Evolutionary conservation across 2,797 vertebrate species (phyloP).

Genomic region (Anabacerthia variegaticeps): DNA sequence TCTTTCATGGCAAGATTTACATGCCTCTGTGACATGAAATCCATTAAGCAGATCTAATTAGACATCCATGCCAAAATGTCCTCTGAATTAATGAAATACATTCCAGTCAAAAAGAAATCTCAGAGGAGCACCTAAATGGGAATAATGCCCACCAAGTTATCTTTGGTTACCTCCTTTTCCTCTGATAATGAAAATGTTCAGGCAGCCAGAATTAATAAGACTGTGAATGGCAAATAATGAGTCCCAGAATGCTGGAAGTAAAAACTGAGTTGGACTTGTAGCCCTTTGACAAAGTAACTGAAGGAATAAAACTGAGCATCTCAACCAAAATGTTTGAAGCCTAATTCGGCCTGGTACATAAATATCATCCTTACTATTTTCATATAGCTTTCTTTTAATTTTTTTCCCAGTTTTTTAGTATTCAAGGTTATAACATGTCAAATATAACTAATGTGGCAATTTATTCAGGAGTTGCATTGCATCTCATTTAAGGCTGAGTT

Average conservation of each 20-base stretch:
- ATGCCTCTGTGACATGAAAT: slow-evolving; percentile 46
- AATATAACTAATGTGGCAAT: slow-evolving; percentile 9
- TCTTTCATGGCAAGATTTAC: slow-evolving; percentile 55
- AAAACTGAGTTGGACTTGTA: background rate
- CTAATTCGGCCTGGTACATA: background rate
- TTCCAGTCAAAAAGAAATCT: slow-evolving; percentile 40
- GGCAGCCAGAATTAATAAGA: slow-evolving; percentile 56
- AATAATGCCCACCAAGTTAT: slow-evolving; percentile 41
- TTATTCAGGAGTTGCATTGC: background rate
- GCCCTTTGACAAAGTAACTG: background rate
- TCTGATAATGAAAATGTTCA: slow-evolving; percentile 64
- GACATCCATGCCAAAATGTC: slow-evolving; percentile 36
- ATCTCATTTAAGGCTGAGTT: background rate
- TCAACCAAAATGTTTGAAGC: background rate
- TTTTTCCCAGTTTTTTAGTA: background rate
- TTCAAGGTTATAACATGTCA: slow-evolving; percentile 5
- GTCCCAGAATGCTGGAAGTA: background rate
- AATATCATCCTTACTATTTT: background rate
- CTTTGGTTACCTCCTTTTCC: slow-evolving; percentile 41
- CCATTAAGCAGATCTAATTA: slow-evolving; percentile 53
- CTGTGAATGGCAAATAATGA: background rate
- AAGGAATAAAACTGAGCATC: background rate
- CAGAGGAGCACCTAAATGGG: slow-evolving; percentile 29
- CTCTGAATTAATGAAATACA: slow-evolving; percentile 29
- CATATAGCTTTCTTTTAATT: background rate